Base-by-base conservation (phyloP, 2,113 vertebrate genomes). In the Pomatorhinus ruficollis region DNA sequence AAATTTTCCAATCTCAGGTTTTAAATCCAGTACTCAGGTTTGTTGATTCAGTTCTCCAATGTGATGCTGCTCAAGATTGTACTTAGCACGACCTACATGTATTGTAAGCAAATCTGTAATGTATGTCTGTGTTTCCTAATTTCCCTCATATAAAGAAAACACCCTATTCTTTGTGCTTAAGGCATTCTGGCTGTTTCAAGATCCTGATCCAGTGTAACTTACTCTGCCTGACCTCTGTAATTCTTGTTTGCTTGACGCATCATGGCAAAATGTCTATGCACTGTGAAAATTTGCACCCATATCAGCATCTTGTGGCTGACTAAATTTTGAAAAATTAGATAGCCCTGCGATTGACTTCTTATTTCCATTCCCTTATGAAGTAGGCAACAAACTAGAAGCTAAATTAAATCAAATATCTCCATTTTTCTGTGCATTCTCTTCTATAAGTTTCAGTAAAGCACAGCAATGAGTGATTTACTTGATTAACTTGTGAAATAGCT, bases 401-500 rank as follows among this genome's bases (percentile, higher is more conserved):
- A 93, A 92, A 90, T 65, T 31, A 93, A 93, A 91, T 91, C 45
- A 91, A 95, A 87, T 83, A 89, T 80, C 79, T 91, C 53, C 21
- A 53, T 88, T 96, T 95, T 92, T 74, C 71, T 89, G 21, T 78
- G 19, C 47, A 75, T 95, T 96, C 68, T 95, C 61, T 88, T 93
- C 82, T 88, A 31, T 79, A 84, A 66, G 21, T 82, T 95, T 83
- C 44, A 85, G 68, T 69, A 96, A 95, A 88, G 35, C 71, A 60
- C 30, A 70, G 71, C 39, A 77, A 57, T 57, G 75, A 83, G 27
- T 68, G 64, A 90, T 97, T 86, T 93, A 83, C 53, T 92, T 90
- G 68, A 90, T 95, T 95, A 91, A 97, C 84, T 92, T 92, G n/a
- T 95, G 65, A 83, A 86, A 83, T 33, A 85, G 70, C 35, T 75